Evolutionary conservation across 2,113 vertebrate species (phyloP).

Genomic region (Corythaeola cristata): DNA sequence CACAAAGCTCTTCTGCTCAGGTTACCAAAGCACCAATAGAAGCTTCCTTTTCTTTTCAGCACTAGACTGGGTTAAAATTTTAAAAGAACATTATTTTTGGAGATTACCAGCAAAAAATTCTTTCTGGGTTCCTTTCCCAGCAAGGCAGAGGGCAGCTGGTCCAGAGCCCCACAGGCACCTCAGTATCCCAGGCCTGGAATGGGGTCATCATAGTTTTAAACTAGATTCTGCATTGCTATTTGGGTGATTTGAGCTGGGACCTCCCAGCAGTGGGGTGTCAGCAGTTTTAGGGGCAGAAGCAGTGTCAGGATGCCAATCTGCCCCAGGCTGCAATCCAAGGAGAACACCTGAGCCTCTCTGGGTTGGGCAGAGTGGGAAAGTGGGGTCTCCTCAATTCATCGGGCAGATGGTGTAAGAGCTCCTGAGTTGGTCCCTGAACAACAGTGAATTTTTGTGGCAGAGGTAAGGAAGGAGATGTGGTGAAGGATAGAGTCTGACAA

Average conservation of each 20-base stretch:
- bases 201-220: not conserved
- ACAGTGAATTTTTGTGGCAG: not conserved
- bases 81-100: not conserved
- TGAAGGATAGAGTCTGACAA: not conserved
- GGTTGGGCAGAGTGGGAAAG: not conserved
- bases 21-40: not conserved
- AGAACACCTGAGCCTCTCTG: not conserved
- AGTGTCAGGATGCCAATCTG: not conserved
- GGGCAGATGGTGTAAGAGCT: not conserved
- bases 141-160: not conserved
- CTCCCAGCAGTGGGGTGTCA: not conserved
- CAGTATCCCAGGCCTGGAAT: not conserved
- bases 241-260: not conserved
- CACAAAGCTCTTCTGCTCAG: not conserved
- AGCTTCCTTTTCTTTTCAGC: not conserved
- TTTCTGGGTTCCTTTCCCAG: not conserved
- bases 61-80: not conserved
- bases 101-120: not conserved
- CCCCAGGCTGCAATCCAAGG: not conserved
- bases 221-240: not conserved
- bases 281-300: not conserved
- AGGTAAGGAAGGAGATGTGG: not conserved
- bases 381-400: not conserved
- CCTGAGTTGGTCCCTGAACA: not conserved
- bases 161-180: accelerated